A percentile compares a stretch with the other conserved stretches of the same genome.
Evolutionary conservation across 2,888 invertebrate species (phyloP).

Genomic region (Thyatira batis): DNA sequence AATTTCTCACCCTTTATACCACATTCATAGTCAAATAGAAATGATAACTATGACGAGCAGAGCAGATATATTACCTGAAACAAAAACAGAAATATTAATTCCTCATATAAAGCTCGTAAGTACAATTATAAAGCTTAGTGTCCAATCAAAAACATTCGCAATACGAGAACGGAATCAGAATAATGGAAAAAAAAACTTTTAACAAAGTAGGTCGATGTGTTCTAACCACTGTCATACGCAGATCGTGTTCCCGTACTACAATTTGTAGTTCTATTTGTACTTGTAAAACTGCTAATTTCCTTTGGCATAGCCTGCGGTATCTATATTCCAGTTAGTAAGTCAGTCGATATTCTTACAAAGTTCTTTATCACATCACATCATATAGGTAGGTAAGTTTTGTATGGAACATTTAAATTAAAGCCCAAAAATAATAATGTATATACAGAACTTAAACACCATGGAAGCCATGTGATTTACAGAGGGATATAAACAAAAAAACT

Average conservation of each 20-base stretch:
- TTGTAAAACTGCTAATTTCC: background rate
- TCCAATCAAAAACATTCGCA: background rate
- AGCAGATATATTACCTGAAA: background rate
- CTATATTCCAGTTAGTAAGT: background rate
- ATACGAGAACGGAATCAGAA: background rate
- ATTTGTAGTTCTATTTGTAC: background rate
- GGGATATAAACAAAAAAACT: background rate
- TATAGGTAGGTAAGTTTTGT: background rate
- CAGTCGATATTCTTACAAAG: background rate
- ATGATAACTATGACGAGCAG: background rate
- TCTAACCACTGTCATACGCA: background rate
- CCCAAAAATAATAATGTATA: background rate
- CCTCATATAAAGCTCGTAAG: background rate
- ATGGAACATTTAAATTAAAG: background rate
- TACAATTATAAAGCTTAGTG: background rate
- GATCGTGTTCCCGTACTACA: background rate
- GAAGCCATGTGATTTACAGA: too few relatives aligned
- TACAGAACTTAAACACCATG: background rate
- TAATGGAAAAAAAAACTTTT: background rate
- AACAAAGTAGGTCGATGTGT: background rate
- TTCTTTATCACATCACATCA: too few relatives aligned
- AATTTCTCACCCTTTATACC: background rate
- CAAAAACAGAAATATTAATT: background rate
- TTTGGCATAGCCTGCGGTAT: background rate
- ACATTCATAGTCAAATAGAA: background rate